Base-by-base conservation (phyloP, 2,888 invertebrate species). In the Lycophotia porphyrea region DNA sequence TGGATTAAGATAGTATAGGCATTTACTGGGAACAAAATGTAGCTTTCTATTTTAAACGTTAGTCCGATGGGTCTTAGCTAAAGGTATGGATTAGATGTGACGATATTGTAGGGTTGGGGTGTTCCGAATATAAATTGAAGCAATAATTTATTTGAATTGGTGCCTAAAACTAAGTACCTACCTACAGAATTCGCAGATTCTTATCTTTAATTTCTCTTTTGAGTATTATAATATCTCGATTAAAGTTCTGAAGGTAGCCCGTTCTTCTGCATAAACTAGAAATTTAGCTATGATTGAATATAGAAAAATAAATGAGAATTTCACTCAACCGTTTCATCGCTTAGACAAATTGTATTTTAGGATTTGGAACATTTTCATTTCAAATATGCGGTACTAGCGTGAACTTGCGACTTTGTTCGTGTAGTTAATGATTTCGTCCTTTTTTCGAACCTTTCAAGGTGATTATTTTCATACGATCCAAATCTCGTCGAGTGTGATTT, bases 351-450 rank as follows among this genome's bases (percentile, higher is more conserved):
- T 83, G 71, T 78, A 67, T 85, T 83, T 78, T 69, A 60, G 67
- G 82, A 85, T 85, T 82, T 85, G 47, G 67, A 71, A 82, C 82
- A 82, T 82, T 84, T 76, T 83, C 86, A 83, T 82, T 83, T 83
- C 47, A 71, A 78, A 69, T 73, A 71, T 63, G 63, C 67, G 66
- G 71, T 65, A 71, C 76, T 58, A 69, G 55, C 52, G 44, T 84
- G 67, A 84, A 64, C 55, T 73, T 55, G 65, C 76, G 84, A 70
- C 76, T 84, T 81, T 58, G 63, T 55, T 49, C 80, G 47, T 3
- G 31, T 65, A 42, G 58, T 65, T 64, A 73, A 80, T 73, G 65
- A 69, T 66, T 63, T 83, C 27, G 58, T 67, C 47, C 79, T 71
- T 83, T 83, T 69, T 66, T 55, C 27, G 52, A 69, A 65, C 81